Evolutionary conservation across 2,113 vertebrate species (phyloP).

Genomic region (Sardina pilchardus): DNA sequence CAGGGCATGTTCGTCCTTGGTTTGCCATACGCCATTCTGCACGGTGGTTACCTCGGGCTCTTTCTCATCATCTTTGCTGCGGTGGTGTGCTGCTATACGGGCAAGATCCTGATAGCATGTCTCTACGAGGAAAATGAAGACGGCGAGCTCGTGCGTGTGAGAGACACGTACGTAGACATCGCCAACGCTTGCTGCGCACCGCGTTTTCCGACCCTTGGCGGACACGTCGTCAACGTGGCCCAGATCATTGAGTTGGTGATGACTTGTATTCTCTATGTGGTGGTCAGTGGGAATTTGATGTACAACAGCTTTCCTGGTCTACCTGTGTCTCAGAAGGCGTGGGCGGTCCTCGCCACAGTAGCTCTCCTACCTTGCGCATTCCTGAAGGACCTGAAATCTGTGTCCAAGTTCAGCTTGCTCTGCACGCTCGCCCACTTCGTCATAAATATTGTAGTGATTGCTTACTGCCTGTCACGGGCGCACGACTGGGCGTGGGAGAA

Average conservation of each 20-base stretch:
- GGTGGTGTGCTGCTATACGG: conserved; percentile 97
- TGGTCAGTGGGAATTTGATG: conserved; percentile 97
- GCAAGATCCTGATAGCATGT: conserved; percentile 96
- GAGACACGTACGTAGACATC: conserved; percentile 96
- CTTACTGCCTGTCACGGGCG: conserved; percentile 92
- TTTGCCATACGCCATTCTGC: conserved; percentile 95
- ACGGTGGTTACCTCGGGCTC: conserved; percentile 95
- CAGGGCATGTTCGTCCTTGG: conserved; percentile 99
- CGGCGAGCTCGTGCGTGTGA: conserved; percentile 88
- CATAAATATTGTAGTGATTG: conserved; percentile 92
- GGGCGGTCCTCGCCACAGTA: conserved; percentile 91
- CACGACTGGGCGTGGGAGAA: conserved; percentile 98
- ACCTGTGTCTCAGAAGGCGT: conserved; percentile 93
- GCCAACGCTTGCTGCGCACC: conserved; percentile 95
- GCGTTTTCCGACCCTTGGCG: conserved; percentile 88
- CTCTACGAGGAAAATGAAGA: conserved; percentile 98
- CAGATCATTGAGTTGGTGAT: conserved; percentile 98
- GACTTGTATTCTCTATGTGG: conserved; percentile 97
- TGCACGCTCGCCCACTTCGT: conserved; percentile 92
- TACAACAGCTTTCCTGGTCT: conserved; percentile 93
- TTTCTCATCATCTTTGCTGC: conserved; percentile 98
- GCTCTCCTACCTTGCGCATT: conserved; percentile 94
- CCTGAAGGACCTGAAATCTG: conserved; percentile 93
- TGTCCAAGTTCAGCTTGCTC: conserved; percentile 95
- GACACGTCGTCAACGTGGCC: conserved; percentile 92